Percentiles rank a stretch among this genome's conserved stretches.
phyloP scores from a whole-genome alignment of 2,113 vertebrate species.

The Siniperca knerii region DNA sequence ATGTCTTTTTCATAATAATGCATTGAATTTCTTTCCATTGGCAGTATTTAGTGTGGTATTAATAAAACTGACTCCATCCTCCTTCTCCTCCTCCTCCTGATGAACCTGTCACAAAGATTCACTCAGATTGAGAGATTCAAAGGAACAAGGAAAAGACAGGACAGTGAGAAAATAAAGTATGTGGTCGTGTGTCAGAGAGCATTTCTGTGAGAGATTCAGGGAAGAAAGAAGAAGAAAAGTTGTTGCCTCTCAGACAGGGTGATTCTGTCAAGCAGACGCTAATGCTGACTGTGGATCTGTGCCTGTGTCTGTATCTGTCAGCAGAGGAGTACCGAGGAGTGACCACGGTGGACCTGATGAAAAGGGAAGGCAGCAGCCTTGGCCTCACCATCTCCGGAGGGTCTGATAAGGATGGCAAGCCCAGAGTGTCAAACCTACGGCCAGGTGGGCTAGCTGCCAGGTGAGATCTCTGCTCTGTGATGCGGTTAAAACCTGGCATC shows the following conservation, averaged over 20 bases:
- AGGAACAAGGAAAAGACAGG: slow-evolving; percentile 40
- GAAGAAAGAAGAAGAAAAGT: slow-evolving; percentile 14
- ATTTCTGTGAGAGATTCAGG: slow-evolving; percentile 42
- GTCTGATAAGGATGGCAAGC: slow-evolving; percentile 97
- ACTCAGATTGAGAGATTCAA: slow-evolving; percentile 32
- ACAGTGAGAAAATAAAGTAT: slow-evolving; percentile 48
- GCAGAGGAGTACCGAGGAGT: slow-evolving; percentile 94
- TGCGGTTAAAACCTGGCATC: slow-evolving; percentile 56
- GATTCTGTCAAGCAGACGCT: slow-evolving; percentile 60
- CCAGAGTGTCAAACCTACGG: slow-evolving; percentile 95
- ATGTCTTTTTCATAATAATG: slow-evolving; percentile 3
- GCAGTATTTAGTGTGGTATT: slow-evolving; percentile 14
- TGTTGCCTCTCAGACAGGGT: slow-evolving; percentile 48
- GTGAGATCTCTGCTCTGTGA: slow-evolving; percentile 86
- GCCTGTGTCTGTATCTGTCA: slow-evolving; percentile 62
- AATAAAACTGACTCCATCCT: slow-evolving; percentile 31
- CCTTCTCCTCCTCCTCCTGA: slow-evolving; percentile 9
- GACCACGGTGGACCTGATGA: slow-evolving; percentile 95
- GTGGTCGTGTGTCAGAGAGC: slow-evolving; percentile 44
- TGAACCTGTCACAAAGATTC: slow-evolving; percentile 53
- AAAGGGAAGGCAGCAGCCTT: slow-evolving; percentile 95
- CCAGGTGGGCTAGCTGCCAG: slow-evolving; percentile 96
- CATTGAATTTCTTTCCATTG: slow-evolving; percentile 22
- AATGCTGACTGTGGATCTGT: slow-evolving; percentile 61
- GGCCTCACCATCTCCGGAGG: slow-evolving; percentile 98